A percentile compares a stretch with the other conserved stretches of the same genome.
These are phyloP conservation scores for Diplogasteroides magnus DNA, from an alignment of 1,140 invertebrate genomes.

Conservation along the genomic window DNA sequence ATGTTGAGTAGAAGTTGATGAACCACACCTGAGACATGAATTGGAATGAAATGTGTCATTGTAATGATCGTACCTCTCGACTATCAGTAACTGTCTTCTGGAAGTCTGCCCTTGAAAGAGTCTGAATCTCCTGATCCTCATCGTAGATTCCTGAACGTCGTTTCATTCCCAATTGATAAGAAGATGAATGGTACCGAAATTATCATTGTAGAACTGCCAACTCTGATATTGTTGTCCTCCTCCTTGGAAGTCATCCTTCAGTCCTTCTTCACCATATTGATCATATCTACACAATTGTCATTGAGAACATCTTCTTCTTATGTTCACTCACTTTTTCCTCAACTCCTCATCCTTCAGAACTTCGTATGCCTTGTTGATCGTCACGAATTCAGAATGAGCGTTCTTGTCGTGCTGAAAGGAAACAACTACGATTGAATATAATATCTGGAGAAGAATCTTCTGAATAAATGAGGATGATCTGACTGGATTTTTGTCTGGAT, in stretches of 20 bases:
- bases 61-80: slow-evolving; percentile 53
- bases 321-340: slow-evolving; percentile 61
- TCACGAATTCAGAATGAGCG: slow-evolving; percentile 72
- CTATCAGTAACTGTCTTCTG: slow-evolving; percentile 64
- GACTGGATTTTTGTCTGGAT: slow-evolving; percentile 79
- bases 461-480: background rate
- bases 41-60: background rate
- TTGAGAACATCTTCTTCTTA: background rate
- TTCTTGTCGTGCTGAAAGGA: slow-evolving; percentile 65
- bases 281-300: slow-evolving; percentile 62
- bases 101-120: slow-evolving; percentile 70
- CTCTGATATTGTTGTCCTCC: slow-evolving; percentile 66
- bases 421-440: slow-evolving; percentile 12
- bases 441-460: slow-evolving; percentile 14
- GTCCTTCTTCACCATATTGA: slow-evolving; percentile 69
- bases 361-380: slow-evolving; percentile 75
- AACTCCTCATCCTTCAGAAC: slow-evolving; percentile 74
- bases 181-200: slow-evolving; percentile 65
- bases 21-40: slow-evolving; percentile 66
- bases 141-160: slow-evolving; percentile 68
- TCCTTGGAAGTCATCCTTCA: slow-evolving; percentile 61
- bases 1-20: slow-evolving; percentile 78
- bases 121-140: slow-evolving; percentile 75
- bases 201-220: slow-evolving; percentile 75
- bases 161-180: background rate